phyloP scores from a whole-genome alignment of 2,888 invertebrate genomes.

The Monopis laevigella region DNA sequence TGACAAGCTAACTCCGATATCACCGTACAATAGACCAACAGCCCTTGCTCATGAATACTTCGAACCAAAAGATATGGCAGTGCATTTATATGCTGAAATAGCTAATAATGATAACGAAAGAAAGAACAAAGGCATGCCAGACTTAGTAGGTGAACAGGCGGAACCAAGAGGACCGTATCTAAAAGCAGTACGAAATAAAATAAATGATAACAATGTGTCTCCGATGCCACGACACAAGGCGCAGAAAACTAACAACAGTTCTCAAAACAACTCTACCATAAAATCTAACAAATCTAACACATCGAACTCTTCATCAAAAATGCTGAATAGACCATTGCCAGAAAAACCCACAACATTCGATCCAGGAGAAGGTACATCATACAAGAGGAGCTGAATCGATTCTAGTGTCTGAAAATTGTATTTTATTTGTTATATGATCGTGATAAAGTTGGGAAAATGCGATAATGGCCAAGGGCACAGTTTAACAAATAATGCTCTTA shows the following conservation, averaged over 20 bases:
- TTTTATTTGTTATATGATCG: no score
- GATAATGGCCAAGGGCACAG: background rate
- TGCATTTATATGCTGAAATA: conserved; percentile 72
- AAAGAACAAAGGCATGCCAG: conserved; percentile 46
- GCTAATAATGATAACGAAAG: conserved; percentile 53
- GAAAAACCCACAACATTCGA: conserved; percentile 62
- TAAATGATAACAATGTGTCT: conserved; percentile 28
- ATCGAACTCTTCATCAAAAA: conserved; percentile 60
- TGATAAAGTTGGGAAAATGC: conserved; percentile 1
- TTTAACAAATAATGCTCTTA: conserved; percentile 9
- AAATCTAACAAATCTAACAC: conserved; percentile 36
- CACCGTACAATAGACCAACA: conserved; percentile 52
- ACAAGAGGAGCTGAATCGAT: background rate
- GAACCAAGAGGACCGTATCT: conserved; percentile 68
- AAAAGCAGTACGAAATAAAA: conserved; percentile 68
- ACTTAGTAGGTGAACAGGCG: conserved; percentile 46
- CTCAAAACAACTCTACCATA: conserved; percentile 32
- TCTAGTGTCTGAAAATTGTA: background rate
- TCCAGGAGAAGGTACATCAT: conserved; percentile 51
- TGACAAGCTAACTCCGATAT: conserved; percentile 62
- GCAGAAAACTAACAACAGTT: conserved; percentile 12
- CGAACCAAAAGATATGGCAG: conserved; percentile 60
- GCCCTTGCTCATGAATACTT: conserved; percentile 58
- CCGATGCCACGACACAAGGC: conserved; percentile 17
- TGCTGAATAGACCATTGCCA: conserved; percentile 76